A percentile compares a stretch with the other conserved stretches of the same genome.
Evolutionary conservation across 1,140 invertebrate species (phyloP).

Genomic region (Helicorthomorpha holstii): DNA sequence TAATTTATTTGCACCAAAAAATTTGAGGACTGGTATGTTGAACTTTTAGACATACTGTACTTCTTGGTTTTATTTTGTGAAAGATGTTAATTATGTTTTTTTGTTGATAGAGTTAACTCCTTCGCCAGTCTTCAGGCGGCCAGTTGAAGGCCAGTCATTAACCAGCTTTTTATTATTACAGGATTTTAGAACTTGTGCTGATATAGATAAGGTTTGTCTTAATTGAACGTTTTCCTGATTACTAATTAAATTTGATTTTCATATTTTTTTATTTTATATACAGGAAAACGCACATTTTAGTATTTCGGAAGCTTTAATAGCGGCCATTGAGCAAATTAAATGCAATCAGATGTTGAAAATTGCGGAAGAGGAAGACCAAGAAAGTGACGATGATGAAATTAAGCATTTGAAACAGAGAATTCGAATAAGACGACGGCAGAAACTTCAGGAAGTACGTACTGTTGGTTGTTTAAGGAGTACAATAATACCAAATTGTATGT

Average conservation of each 20-base stretch:
- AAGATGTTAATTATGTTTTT: no score
- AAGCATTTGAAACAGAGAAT: slow-evolving; percentile 44
- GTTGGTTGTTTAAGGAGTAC: slow-evolving; percentile 10
- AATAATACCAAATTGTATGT: slow-evolving; percentile 5
- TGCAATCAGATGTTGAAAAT: slow-evolving; percentile 27
- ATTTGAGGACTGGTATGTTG: no score
- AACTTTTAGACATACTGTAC: no score
- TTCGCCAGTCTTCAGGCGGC: no score
- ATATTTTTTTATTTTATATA: slow-evolving; percentile 1
- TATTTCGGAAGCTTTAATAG: slow-evolving; percentile 65
- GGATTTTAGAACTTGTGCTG: slow-evolving; percentile 51
- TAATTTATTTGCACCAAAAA: no score
- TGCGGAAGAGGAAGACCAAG: slow-evolving; percentile 31
- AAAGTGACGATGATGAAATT: slow-evolving; percentile 51
- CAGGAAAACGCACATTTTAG: slow-evolving; percentile 71
- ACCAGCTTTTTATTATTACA: slow-evolving; percentile 52
- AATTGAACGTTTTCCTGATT: no score
- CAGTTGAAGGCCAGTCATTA: slow-evolving; percentile 51
- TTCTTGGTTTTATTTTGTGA: no score
- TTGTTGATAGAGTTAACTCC: no score
- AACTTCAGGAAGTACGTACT: slow-evolving; percentile 27
- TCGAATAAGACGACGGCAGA: slow-evolving; percentile 34
- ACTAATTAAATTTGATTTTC: neutral
- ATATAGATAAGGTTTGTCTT: slow-evolving; percentile 42
- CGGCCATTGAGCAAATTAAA: slow-evolving; percentile 50